phyloP scores from a whole-genome alignment of 2,113 vertebrate genomes.

The Vulpes vulpes region DNA sequence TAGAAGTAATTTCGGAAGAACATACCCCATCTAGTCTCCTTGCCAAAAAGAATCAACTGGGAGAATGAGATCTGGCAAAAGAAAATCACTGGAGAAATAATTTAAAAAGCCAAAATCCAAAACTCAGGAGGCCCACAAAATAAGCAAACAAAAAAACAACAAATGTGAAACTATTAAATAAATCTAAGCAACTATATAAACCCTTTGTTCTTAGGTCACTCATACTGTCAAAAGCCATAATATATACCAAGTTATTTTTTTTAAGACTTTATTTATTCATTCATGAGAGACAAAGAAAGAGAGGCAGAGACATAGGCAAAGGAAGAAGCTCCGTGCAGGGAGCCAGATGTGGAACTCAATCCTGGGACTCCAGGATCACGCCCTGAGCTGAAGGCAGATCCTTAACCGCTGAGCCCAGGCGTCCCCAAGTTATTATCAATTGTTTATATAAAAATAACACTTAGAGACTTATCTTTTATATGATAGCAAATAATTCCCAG shows the following conservation, averaged over 20 bases:
- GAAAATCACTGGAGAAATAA: conserved; percentile 51
- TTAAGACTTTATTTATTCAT: no score
- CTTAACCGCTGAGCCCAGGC: no score
- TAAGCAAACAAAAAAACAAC: neutral
- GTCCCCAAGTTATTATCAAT: neutral
- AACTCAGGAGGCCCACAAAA: neutral
- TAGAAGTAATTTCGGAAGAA: neutral
- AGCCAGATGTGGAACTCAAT: no score
- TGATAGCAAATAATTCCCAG: neutral
- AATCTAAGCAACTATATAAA: neutral
- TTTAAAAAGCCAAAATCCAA: neutral
- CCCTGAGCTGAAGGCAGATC: no score
- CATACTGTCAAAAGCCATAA: neutral
- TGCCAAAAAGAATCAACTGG: conserved; percentile 26
- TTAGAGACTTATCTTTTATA: neutral
- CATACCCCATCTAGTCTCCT: conserved; percentile 27
- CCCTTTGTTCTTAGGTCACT: neutral
- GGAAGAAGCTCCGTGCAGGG: no score
- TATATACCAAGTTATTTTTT: neutral
- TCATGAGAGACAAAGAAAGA: no score
- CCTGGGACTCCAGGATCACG: no score
- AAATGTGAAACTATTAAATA: conserved; percentile 17
- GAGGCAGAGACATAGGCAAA: no score
- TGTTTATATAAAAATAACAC: neutral
- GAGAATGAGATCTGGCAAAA: neutral